phyloP scores from a whole-genome alignment of 2,888 invertebrate species.

The Beris morrisii region DNA sequence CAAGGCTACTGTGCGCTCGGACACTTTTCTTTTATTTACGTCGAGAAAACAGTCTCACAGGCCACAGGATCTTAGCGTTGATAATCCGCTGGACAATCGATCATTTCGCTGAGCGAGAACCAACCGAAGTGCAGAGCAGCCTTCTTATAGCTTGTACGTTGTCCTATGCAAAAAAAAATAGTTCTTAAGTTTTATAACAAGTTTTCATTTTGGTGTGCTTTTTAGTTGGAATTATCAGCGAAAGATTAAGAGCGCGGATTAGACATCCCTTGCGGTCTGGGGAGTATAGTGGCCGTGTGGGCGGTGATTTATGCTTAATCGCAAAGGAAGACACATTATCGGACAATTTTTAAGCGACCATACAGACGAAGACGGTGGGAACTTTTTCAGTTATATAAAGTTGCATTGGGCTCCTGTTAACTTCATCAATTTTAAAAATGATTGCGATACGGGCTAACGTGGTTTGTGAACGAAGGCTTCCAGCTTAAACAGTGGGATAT shows the following conservation, averaged over 20 bases:
- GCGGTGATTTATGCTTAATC: conserved; percentile 29
- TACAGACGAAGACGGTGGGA: conserved; percentile 17
- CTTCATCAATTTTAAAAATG: too few species aligned
- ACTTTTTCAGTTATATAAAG: background rate
- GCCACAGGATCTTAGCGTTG: too few species aligned
- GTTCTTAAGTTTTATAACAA: background rate
- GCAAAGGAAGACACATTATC: conserved; percentile 27
- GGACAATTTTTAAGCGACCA: conserved; percentile 22
- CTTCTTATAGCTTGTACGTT: background rate
- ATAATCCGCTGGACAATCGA: too few species aligned
- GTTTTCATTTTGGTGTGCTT: background rate
- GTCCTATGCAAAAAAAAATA: too few species aligned
- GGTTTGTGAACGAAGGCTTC: too few species aligned
- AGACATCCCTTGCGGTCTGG: background rate
- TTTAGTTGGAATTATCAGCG: background rate
- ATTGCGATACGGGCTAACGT: too few species aligned
- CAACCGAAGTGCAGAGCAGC: too few species aligned
- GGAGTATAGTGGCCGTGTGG: conserved; percentile 15
- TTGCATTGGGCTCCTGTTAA: too few species aligned
- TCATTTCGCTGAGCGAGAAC: too few species aligned
- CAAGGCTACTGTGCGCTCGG: background rate
- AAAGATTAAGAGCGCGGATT: background rate
- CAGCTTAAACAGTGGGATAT: too few species aligned
- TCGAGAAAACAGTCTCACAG: background rate
- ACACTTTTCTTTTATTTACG: background rate